These are phyloP conservation scores for Haliclona indistincta DNA, from an alignment of 37 sponge, comb jelly and placozoan species.

Conservation along the genomic window DNA sequence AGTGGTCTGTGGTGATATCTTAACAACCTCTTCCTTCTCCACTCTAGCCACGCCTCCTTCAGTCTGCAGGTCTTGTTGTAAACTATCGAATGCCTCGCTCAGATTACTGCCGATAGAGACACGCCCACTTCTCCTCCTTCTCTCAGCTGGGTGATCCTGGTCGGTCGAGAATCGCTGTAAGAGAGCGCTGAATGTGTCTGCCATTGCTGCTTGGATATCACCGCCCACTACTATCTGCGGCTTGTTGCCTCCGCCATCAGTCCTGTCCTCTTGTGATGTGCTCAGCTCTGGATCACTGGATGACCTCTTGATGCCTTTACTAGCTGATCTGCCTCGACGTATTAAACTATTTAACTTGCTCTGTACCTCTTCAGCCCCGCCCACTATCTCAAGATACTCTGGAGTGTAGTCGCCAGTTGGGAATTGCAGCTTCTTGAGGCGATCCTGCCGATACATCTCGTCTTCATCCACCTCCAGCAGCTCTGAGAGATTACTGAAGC, in stretches of 20 bases:
- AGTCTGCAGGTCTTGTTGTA: background rate
- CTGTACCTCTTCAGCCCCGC: constrained; percentile 8
- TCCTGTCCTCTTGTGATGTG: no score
- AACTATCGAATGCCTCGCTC: constrained; percentile 8
- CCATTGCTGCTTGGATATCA: background rate
- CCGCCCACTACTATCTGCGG: background rate
- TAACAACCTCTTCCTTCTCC: background rate
- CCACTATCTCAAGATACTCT: constrained; percentile 13
- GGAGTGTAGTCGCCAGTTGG: constrained; percentile 44
- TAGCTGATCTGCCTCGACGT: background rate
- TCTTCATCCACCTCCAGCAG: constrained; percentile 55
- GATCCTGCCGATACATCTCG: constrained; percentile 21
- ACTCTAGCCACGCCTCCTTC: constrained; percentile 4
- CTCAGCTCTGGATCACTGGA: constrained; percentile 2
- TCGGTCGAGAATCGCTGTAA: no score
- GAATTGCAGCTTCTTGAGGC: constrained; percentile 45
- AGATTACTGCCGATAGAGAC: no score
- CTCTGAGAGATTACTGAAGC: constrained; percentile 44
- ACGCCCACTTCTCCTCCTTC: no score
- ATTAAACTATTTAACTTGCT: constrained; percentile 16
- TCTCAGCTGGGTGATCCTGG: no score
- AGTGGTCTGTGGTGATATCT: background rate
- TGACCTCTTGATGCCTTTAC: background rate
- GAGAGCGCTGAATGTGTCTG: background rate
- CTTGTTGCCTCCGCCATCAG: background rate